Conservation (phyloP, 2,113 vertebrate species). For the Hydrolagus affinis region DNA sequence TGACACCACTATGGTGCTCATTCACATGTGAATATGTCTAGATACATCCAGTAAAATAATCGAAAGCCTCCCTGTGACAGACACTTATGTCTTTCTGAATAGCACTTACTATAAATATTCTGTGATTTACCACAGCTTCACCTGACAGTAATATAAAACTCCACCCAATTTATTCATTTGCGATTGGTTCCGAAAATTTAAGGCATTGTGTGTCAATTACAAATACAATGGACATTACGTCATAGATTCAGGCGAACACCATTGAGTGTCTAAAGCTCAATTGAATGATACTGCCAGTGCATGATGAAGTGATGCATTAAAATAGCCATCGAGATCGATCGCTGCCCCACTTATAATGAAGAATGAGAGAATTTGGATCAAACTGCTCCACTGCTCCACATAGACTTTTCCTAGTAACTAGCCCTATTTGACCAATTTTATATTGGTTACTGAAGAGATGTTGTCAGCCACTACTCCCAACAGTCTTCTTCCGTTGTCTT, state of each 20-base stretch:
- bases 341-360: neutral
- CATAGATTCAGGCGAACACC: neutral
- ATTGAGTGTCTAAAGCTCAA: neutral
- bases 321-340: neutral
- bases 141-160: neutral
- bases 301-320: neutral
- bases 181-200: neutral
- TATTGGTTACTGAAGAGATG: neutral
- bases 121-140: neutral
- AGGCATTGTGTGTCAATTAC: neutral
- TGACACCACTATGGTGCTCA: no score
- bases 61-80: neutral
- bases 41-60: neutral
- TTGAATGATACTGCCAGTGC: neutral
- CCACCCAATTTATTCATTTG: neutral
- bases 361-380: neutral
- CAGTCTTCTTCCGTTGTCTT: neutral
- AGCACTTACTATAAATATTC: neutral
- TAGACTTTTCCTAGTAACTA: neutral
- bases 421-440: neutral
- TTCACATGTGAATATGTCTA: neutral
- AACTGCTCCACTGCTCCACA: neutral
- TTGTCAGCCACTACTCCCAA: neutral
- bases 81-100: neutral
- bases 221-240: neutral